These are phyloP conservation scores for Chydorus sphaericus DNA, from an alignment of 2,888 invertebrate species.

Conservation along the genomic window DNA sequence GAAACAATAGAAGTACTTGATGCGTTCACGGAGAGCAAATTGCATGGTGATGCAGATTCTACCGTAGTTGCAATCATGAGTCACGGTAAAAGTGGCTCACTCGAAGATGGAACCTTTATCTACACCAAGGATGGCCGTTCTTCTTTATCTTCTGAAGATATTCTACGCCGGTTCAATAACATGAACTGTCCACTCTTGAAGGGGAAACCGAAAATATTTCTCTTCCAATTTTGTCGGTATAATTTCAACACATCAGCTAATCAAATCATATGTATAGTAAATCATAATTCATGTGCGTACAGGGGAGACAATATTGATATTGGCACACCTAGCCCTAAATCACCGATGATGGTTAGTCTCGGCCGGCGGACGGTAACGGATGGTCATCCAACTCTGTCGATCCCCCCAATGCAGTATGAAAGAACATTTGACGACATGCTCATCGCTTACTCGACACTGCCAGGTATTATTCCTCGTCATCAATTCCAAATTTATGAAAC, in stretches of 20 bases:
- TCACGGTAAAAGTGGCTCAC: conserved; percentile 24
- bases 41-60: conserved; percentile 14
- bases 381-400: conserved; percentile 18
- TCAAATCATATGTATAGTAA: neutral
- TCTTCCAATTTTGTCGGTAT: conserved; percentile 54
- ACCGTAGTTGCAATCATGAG: conserved; percentile 18
- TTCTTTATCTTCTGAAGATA: conserved; percentile 33
- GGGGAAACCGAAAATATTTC: conserved; percentile 52
- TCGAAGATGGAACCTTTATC: conserved; percentile 30
- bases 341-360: conserved; percentile 21
- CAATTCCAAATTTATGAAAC: neutral
- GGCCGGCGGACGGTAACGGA: conserved; percentile 23
- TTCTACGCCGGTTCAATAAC: conserved; percentile 45
- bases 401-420: conserved; percentile 12
- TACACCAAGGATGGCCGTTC: conserved; percentile 41
- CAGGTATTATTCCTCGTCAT: conserved; percentile 29
- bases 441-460: conserved; percentile 47
- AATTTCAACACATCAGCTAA: neutral
- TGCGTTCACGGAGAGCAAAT: conserved; percentile 13
- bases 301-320: conserved; percentile 14
- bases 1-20: conserved; percentile 10
- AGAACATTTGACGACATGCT: conserved; percentile 40
- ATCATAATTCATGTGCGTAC: neutral
- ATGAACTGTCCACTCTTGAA: conserved; percentile 36
- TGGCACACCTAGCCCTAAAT: conserved; percentile 12